A percentile compares a stretch with the other conserved stretches of the same genome.
Conservation (phyloP, 2,113 vertebrate genomes). For the Coreoperca whiteheadi region DNA sequence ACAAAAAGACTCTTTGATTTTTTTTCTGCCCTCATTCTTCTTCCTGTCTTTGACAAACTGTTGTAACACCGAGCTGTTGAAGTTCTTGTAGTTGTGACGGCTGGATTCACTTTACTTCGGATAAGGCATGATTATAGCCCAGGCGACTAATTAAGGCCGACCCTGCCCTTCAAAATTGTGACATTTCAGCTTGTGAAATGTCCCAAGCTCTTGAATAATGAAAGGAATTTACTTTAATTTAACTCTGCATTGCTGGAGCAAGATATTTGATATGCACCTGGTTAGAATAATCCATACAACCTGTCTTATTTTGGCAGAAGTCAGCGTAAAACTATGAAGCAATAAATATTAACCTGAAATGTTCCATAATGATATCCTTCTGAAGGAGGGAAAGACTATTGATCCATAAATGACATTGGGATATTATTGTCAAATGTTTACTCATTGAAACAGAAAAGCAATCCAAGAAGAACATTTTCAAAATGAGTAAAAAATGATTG, state of each 20-base stretch:
- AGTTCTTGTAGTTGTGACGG: constrained; percentile 10
- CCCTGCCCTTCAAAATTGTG: constrained; percentile 30
- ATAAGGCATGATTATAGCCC: constrained; percentile 30
- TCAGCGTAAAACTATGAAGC: constrained; percentile 9
- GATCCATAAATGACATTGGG: not conserved
- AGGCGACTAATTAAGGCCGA: constrained; percentile 41
- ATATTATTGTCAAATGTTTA: not conserved
- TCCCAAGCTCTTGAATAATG: constrained; percentile 36
- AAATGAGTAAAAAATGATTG: not conserved
- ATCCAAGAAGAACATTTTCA: not conserved
- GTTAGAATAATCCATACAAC: not conserved
- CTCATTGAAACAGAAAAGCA: not conserved
- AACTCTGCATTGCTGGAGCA: not conserved
- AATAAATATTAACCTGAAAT: not conserved
- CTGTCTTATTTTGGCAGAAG: not conserved
- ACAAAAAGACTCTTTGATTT: constrained; percentile 38
- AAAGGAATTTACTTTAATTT: constrained; percentile 29
- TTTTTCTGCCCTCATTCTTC: constrained; percentile 38
- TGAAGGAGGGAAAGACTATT: not conserved
- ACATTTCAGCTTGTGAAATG: constrained; percentile 6
- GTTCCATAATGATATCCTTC: not conserved
- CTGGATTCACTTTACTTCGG: constrained; percentile 43
- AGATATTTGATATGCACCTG: not conserved
- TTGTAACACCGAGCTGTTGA: constrained; percentile 27
- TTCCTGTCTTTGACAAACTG: constrained; percentile 25